Conservation (phyloP, 1,140 invertebrate species). For the Heterodera schachtii region DNA sequence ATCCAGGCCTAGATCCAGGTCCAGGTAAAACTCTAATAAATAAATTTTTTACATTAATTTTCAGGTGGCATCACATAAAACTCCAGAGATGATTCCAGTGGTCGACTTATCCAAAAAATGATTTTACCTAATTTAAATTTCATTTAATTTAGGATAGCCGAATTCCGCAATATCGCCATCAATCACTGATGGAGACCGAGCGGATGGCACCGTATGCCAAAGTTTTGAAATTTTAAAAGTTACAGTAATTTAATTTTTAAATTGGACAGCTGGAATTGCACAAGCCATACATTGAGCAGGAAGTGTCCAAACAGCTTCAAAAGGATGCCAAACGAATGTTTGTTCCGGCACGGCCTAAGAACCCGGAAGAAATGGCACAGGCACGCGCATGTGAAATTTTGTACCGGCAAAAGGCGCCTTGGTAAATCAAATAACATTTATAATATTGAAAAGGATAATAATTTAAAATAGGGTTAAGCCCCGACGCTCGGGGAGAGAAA, state of each 20-base stretch:
- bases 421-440: no score
- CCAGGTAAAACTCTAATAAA: no score
- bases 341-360: not conserved
- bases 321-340: not conserved
- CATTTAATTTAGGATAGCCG: not conserved
- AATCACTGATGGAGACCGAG: conserved; percentile 7
- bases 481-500: no score
- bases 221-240: conserved; percentile 1
- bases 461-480: no score
- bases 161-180: conserved; percentile 13
- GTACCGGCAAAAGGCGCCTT: not conserved
- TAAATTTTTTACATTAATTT: not conserved
- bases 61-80: conserved; percentile 18
- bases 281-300: conserved; percentile 16
- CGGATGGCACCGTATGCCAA: conserved; percentile 5
- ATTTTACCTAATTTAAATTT: no score
- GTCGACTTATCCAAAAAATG: not conserved
- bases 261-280: conserved; percentile 12
- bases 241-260: not conserved
- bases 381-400: conserved; percentile 8
- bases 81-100: conserved; percentile 13
- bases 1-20: no score
- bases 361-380: conserved; percentile 12
- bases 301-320: conserved; percentile 22
- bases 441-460: no score